Conservation (phyloP, 2,797 vertebrate genomes). For the Lerista edwardsae region DNA sequence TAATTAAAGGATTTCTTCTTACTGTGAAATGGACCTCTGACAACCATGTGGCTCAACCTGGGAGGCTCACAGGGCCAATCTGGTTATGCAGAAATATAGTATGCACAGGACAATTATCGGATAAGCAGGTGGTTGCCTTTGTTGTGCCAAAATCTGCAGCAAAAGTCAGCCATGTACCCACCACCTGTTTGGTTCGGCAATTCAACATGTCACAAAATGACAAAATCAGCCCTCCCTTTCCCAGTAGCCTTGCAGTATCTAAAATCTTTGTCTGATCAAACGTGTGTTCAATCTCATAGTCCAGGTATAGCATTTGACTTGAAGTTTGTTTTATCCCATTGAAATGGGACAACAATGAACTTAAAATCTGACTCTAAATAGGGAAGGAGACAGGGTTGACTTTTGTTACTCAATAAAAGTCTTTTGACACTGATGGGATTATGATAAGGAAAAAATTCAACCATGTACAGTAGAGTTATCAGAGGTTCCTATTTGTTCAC, state of each 20-base stretch:
- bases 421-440: neutral
- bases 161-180: neutral
- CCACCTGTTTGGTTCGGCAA: neutral
- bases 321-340: neutral
- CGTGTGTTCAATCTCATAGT: neutral
- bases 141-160: neutral
- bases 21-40: neutral
- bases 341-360: conserved; percentile 19
- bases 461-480: neutral
- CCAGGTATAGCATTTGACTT: neutral
- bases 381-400: too few relatives aligned
- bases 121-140: neutral
- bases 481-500: neutral
- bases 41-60: neutral
- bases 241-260: neutral
- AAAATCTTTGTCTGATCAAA: neutral
- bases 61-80: neutral
- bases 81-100: neutral
- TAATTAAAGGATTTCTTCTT: neutral
- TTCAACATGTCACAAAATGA: neutral
- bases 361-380: neutral
- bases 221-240: neutral
- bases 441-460: neutral
- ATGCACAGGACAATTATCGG: neutral
- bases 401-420: neutral